Conservation (phyloP, 2,797 vertebrate genomes). For the Bovichtus diacanthus region DNA sequence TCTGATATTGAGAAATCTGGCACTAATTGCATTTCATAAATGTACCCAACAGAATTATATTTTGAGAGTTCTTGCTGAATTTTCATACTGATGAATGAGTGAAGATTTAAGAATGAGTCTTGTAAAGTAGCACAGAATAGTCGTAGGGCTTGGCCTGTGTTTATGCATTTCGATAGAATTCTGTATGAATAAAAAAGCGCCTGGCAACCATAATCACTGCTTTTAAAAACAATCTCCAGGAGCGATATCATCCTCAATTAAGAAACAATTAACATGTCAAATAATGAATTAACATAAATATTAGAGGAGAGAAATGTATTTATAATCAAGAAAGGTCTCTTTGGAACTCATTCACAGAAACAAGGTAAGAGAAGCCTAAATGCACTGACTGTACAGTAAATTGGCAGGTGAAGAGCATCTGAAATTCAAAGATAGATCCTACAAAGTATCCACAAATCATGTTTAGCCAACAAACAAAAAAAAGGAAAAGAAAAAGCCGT, state of each 20-base stretch:
- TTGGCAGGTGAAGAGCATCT: conserved; percentile 39
- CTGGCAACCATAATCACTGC: neutral
- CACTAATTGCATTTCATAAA: neutral
- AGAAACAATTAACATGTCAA: conserved; percentile 7
- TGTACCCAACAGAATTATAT: neutral
- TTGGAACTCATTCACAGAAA: conserved; percentile 7
- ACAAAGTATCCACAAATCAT: conserved; percentile 49
- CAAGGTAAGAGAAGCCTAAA: conserved; percentile 29
- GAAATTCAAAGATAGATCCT: conserved; percentile 40
- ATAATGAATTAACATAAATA: neutral
- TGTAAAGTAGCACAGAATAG: neutral
- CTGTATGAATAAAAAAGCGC: neutral
- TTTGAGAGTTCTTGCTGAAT: neutral
- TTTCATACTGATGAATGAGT: neutral
- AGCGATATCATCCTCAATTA: neutral
- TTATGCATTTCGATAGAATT: neutral
- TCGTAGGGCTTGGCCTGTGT: neutral
- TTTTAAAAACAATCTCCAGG: conserved; percentile 18
- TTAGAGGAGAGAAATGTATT: conserved; percentile 10
- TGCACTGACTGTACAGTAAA: conserved; percentile 28
- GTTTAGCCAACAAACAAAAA: conserved; percentile 36
- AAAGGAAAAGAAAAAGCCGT: conserved; percentile 16
- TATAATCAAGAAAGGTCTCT: conserved; percentile 17
- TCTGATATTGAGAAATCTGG: neutral
- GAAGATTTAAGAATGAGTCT: neutral